Percentiles rank a stretch among this genome's conserved stretches.
Evolutionary conservation across 2,113 vertebrate genomes (phyloP).

Genomic region (Dicrurus megarhynchus): DNA sequence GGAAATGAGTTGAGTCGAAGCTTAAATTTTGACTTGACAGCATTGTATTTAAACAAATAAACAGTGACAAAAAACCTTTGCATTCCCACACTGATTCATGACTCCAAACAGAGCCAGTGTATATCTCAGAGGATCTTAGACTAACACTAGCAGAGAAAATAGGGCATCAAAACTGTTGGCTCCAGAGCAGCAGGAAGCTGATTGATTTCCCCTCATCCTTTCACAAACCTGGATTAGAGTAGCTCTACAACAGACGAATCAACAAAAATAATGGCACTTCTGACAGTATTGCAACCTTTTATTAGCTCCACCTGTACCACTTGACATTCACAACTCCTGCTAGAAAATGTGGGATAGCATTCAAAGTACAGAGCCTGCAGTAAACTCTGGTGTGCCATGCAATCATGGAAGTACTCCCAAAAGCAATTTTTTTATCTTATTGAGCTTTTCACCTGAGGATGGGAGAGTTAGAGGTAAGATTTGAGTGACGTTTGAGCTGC

Average conservation of each 20-base stretch:
- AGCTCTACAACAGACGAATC: slow-evolving; percentile 3
- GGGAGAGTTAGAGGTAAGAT: neutral
- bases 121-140: neutral
- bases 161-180: neutral
- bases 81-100: neutral
- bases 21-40: slow-evolving; percentile 21
- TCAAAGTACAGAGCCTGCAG: neutral
- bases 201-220: slow-evolving; percentile 32
- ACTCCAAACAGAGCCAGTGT: neutral
- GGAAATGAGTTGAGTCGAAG: neutral
- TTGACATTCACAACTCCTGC: slow-evolving; percentile 34
- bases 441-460: neutral
- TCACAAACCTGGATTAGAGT: slow-evolving; percentile 33
- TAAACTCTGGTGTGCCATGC: neutral
- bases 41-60: neutral
- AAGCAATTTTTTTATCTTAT: neutral
- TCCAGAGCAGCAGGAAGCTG: slow-evolving; percentile 4
- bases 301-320: slow-evolving; percentile 39
- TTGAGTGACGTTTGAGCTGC: neutral
- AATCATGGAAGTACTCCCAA: neutral
- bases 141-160: neutral
- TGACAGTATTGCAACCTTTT: slow-evolving; percentile 8
- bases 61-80: neutral
- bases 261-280: slow-evolving; percentile 30
- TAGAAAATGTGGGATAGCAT: neutral